Conservation (phyloP, 2,113 vertebrate genomes). For the Micronycteris hirsuta region DNA sequence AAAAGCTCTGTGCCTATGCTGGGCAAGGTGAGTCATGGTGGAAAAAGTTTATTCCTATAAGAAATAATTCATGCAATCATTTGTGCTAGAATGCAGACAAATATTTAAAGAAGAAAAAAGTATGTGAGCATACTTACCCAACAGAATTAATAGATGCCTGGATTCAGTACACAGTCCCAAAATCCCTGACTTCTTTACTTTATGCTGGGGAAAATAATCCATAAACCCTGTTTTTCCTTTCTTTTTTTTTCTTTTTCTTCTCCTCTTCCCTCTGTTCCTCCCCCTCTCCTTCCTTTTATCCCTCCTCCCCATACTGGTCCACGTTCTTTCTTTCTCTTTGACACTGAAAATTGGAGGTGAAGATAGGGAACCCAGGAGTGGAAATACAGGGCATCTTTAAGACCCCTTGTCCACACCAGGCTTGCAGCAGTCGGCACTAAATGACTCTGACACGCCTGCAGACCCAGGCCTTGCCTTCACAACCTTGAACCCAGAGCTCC, state of each 20-base stretch:
- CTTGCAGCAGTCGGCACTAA: not conserved
- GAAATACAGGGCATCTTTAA: rapidly evolving
- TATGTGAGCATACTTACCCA: not conserved
- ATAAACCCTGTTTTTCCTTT: not conserved
- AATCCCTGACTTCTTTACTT: not conserved
- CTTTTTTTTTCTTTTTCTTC: too few species aligned
- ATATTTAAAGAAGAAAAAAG: not conserved
- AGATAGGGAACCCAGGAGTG: not conserved
- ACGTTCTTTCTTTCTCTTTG: not conserved
- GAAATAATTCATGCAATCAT: not conserved
- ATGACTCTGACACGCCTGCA: not conserved
- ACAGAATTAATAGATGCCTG: not conserved
- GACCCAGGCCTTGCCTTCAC: not conserved
- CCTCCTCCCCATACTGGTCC: rapidly evolving
- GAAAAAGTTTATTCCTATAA: not conserved
- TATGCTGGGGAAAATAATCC: not conserved
- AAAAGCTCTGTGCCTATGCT: not conserved
- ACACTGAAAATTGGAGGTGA: not conserved
- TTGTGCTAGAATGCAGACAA: not conserved
- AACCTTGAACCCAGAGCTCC: not conserved
- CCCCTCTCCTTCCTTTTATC: not conserved
- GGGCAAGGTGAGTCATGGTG: not conserved
- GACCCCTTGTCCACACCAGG: not conserved
- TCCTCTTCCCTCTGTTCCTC: too few species aligned
- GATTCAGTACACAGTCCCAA: not conserved